Conservation (phyloP, 2,888 invertebrate species). For the Caradrina kadenii region DNA sequence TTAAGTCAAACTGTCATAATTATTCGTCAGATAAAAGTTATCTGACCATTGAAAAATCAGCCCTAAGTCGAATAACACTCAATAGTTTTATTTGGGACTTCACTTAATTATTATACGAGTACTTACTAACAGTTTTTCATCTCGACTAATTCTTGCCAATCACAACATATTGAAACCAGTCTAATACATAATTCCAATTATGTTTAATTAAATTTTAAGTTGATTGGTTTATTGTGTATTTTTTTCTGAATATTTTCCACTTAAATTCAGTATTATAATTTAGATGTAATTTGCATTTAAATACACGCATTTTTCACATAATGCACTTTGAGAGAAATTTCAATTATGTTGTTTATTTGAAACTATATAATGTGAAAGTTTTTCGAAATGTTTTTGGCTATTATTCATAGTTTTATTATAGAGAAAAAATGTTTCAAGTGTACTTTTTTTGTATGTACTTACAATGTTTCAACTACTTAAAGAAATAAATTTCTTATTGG, state of each 20-base stretch:
- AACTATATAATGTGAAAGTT: slow-evolving; percentile 54
- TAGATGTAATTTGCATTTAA: slow-evolving; percentile 66
- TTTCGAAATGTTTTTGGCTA: slow-evolving; percentile 69
- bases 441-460: slow-evolving; percentile 85
- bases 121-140: slow-evolving; percentile 15
- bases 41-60: no score
- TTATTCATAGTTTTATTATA: slow-evolving; percentile 67
- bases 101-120: no score
- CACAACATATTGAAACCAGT: slow-evolving; percentile 68
- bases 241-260: slow-evolving; percentile 55
- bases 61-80: neutral
- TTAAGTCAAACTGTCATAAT: no score
- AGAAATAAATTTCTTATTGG: slow-evolving; percentile 85
- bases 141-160: slow-evolving; percentile 55
- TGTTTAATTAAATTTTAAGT: slow-evolving; percentile 65
- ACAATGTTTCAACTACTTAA: slow-evolving; percentile 82
- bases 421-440: slow-evolving; percentile 69
- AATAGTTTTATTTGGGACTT: slow-evolving; percentile 6
- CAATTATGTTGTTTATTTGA: slow-evolving; percentile 57
- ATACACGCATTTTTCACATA: slow-evolving; percentile 59
- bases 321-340: slow-evolving; percentile 61
- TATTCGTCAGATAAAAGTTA: no score
- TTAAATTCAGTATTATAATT: slow-evolving; percentile 71
- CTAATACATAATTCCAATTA: slow-evolving; percentile 71
- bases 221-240: slow-evolving; percentile 58